Base-by-base conservation (phyloP, 2,113 vertebrate genomes). In the Protomyctophum bolini region DNA sequence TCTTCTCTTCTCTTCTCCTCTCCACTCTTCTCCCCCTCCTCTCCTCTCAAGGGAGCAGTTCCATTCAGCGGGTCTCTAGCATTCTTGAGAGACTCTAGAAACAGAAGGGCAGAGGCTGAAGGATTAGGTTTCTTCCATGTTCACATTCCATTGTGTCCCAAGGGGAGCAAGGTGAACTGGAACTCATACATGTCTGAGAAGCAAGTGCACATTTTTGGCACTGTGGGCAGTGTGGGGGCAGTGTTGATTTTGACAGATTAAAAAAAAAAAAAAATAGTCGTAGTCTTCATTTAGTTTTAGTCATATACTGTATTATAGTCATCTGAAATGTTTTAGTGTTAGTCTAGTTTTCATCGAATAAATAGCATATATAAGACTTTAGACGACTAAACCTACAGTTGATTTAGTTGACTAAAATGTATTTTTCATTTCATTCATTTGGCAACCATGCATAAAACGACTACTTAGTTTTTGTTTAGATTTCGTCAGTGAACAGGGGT, bases 121-220 rank as follows among this genome's bases (percentile, higher is more conserved):
- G 89, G 86, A 90, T 90, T 84, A 89, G 81, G 83, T 90, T 90
- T 85, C 88, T 88, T 75, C 75, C 81, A 68, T 86, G 87, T 91
- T 87, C 90, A 87, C 85, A 87, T 88, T 87, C 82, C 86, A 70
- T 84, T 68, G 70, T 3, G 68, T 56, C 63, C 77, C 76, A 73
- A 41, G 1, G 87, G 76, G 85, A 84, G 58, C 54, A 45, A 70
- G 77, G 76, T 83, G 79, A 79, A 88, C 84, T 89, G 83, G 80
- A 85, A 88, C 85, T 88, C 76, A 83, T 79, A 41, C 33, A 83
- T 84, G 90, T 90, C 84, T 76, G 73, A 77, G 77, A 81, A 75
- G 82, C 71, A 77, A 86, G 81, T 79, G 84, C 73, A 79, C 33
- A 41, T 41, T 41, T 41, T 3, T 41, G 3, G 3, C 3, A 41